Evolutionary conservation across 2,113 vertebrate species (phyloP).

Genomic region (Alces alces): DNA sequence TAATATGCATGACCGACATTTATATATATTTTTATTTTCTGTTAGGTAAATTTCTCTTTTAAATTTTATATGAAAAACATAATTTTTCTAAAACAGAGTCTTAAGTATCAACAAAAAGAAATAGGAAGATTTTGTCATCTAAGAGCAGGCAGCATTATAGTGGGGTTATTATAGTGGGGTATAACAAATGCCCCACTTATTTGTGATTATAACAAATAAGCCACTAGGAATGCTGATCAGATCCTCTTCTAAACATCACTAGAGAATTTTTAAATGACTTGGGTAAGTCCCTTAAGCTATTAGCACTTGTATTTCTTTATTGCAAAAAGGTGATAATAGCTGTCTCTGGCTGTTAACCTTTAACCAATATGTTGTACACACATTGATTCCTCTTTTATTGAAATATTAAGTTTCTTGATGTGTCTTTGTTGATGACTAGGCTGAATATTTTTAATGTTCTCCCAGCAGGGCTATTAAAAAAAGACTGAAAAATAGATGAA

Average conservation of each 20-base stretch:
- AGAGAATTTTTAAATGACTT: constrained; percentile 40
- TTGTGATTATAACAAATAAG: background rate
- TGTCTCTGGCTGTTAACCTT: constrained; percentile 49
- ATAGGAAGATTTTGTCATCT: background rate
- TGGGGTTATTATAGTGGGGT: background rate
- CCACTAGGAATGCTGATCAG: background rate
- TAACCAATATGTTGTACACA: constrained; percentile 29
- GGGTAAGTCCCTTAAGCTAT: constrained; percentile 18
- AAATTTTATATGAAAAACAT: background rate
- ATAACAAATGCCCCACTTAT: background rate
- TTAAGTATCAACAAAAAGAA: background rate
- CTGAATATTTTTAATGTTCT: constrained; percentile 42
- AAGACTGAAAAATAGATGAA: constrained; percentile 5
- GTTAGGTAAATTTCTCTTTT: background rate
- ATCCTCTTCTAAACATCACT: background rate
- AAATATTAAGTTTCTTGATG: constrained; percentile 52
- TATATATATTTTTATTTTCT: background rate
- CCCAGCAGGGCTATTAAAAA: background rate
- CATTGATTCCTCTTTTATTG: constrained; percentile 42
- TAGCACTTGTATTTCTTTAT: constrained; percentile 50
- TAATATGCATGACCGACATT: background rate
- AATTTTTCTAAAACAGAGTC: background rate
- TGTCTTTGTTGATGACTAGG: constrained; percentile 32
- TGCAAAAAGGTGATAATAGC: constrained; percentile 43
- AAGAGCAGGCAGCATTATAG: background rate